These are phyloP conservation scores for Orientallactaga bullata DNA, from an alignment of 2,113 vertebrate genomes.

Conservation along the genomic window DNA sequence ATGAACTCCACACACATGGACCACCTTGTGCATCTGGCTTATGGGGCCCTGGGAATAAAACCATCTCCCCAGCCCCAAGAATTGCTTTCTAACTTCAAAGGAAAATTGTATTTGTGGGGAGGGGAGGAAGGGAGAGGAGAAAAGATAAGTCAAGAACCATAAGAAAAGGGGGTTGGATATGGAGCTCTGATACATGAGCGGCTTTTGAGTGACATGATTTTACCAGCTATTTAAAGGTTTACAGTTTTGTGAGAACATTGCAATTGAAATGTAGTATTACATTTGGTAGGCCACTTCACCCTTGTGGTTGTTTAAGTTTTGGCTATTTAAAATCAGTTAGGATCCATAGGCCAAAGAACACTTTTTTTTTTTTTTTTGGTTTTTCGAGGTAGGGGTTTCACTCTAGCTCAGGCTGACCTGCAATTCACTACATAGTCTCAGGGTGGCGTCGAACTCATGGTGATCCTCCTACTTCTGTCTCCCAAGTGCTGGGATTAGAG, in stretches of 20 bases:
- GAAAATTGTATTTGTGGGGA: background rate
- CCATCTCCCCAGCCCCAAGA: too few relatives aligned
- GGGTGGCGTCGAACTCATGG: too few relatives aligned
- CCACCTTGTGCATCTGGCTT: too few relatives aligned
- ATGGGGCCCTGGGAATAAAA: too few relatives aligned
- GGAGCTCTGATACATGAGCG: background rate
- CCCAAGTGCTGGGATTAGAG: too few relatives aligned
- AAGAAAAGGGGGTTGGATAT: background rate
- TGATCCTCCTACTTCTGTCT: too few relatives aligned
- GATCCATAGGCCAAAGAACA: background rate
- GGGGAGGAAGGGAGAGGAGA: background rate
- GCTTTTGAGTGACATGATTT: conserved; percentile 61
- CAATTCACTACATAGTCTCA: too few relatives aligned
- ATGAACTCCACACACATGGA: too few relatives aligned
- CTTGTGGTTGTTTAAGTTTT: conserved; percentile 32
- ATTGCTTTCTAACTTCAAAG: conserved; percentile 58
- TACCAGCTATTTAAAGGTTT: conserved; percentile 37
- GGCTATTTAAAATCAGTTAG: conserved; percentile 40
- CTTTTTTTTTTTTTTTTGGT: too few relatives aligned
- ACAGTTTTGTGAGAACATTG: conserved; percentile 47
- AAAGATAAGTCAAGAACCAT: background rate
- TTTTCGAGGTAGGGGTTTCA: too few relatives aligned
- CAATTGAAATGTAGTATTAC: conserved; percentile 30
- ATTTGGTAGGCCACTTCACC: conserved; percentile 25
- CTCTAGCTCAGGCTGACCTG: too few relatives aligned